Percentiles rank a stretch among this genome's conserved stretches.
Evolutionary conservation across 2,888 invertebrate species (phyloP).

Genomic region (Cylloceria caligata): DNA sequence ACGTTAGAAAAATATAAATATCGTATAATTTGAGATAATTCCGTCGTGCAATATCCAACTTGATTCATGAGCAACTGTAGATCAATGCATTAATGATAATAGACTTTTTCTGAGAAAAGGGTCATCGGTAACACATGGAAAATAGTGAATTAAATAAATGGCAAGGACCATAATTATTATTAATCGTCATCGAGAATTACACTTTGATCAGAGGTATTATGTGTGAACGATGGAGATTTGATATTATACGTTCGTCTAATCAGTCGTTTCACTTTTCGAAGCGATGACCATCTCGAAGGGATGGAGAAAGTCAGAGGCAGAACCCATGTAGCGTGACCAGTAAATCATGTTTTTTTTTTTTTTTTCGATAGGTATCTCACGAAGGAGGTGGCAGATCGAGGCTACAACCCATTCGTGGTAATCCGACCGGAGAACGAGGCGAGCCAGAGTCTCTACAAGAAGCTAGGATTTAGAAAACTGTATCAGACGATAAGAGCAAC

Average conservation of each 20-base stretch:
- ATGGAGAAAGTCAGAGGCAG: not conserved
- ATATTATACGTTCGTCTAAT: no score
- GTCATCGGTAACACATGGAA: not conserved
- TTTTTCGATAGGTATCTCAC: constrained; percentile 83
- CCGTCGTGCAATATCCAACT: not conserved
- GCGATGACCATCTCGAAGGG: no score
- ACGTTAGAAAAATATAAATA: not conserved
- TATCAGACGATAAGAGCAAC: constrained; percentile 93
- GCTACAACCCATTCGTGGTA: constrained; percentile 94
- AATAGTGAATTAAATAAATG: not conserved
- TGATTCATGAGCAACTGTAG: not conserved
- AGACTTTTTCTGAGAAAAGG: not conserved
- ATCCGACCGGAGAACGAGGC: constrained; percentile 95
- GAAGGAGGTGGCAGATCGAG: constrained; percentile 88
- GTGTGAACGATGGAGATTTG: no score
- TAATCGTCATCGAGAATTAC: no score
- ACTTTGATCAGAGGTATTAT: not conserved
- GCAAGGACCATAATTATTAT: not conserved
- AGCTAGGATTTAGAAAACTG: constrained; percentile 92
- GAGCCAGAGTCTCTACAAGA: constrained; percentile 92
- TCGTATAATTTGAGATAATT: not conserved
- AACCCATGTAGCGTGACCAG: not conserved
- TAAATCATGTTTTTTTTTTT: not conserved
- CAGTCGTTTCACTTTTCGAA: no score
- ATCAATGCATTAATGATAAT: not conserved